These are phyloP conservation scores for Pygmarrhopalites habei DNA, from an alignment of 1,140 invertebrate species.

Conservation along the genomic window DNA sequence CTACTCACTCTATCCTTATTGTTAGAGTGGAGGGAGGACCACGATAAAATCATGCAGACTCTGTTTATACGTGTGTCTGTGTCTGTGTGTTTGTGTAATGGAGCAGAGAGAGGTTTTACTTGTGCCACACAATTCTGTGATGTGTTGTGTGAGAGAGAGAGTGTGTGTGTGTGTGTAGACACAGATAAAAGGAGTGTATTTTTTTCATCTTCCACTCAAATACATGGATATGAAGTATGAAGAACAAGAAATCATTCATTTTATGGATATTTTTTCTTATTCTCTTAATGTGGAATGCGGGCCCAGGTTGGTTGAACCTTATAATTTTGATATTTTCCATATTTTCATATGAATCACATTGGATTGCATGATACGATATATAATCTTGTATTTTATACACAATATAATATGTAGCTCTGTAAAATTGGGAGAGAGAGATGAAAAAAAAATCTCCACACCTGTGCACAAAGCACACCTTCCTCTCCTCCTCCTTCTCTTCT, in stretches of 20 bases:
- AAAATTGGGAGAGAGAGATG: too few relatives aligned
- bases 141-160: not conserved
- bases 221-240: conserved; percentile 1
- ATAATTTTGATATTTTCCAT: conserved; percentile 36
- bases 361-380: too few relatives aligned
- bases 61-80: not conserved
- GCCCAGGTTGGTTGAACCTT: conserved; percentile 28
- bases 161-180: too few relatives aligned
- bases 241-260: conserved; percentile 25
- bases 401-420: too few relatives aligned
- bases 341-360: too few relatives aligned
- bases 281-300: conserved; percentile 31
- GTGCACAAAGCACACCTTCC: conserved; percentile 15
- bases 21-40: not conserved
- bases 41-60: not conserved
- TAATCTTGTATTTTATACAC: too few relatives aligned
- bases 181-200: conserved; percentile 3
- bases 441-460: conserved; percentile 33
- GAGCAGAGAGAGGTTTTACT: not conserved
- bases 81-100: not conserved
- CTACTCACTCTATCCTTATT: not conserved
- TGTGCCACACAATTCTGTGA: not conserved
- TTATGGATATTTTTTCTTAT: conserved; percentile 27
- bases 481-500: not conserved
- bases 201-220: not conserved